Base-by-base conservation (phyloP, 2,888 invertebrate genomes). In the Vandiemenella viatica region DNA sequence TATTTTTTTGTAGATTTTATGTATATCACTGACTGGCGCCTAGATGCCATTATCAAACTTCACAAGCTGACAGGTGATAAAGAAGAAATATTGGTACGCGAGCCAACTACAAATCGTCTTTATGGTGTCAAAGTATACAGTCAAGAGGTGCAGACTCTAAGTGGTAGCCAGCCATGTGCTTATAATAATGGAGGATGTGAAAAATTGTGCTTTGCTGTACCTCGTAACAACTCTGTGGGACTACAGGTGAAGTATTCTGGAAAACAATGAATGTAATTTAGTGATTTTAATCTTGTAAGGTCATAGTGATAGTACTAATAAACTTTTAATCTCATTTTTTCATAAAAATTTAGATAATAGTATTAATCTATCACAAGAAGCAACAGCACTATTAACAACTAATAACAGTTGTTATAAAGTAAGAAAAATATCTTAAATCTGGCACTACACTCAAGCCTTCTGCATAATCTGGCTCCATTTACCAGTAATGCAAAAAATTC, bases 21-120 rank as follows among this genome's bases (percentile, higher is more conserved):
- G 77, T 98, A 93, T 65, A 92, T 95, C 43, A 93, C 96, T 0
- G 96, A 98, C 65, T 97, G 97, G 92, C 74, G 96, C 43, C 67
- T 95, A 43, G 95, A 96, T 64, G 92, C 95, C 0, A 93, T 97
- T 47, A 83, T 95, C 10, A 75, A 89, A 18, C 70, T 96, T 55
- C 81, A 92, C 62, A 96, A 96, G 65, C 69, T 83, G 40, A 88
- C 84, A 1, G 95, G 95, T 0, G 85, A 84, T 45, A 80, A 84
- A 57, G 91, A 92, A 61, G 82, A 85, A 56, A 81, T 88, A 48
- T 76, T 92, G 64, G 85, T 90, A 0, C 72, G 86, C 18, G 91
- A 92, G 60, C 90, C 90, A 2, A 88, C 89, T 58, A 88, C 88
- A 0, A 91, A 92, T 65, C 73, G 92, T 41, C 67, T 93, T 1